Base-by-base conservation (phyloP, 1,140 invertebrate genomes). In the Meloidogyne hapla region DNA sequence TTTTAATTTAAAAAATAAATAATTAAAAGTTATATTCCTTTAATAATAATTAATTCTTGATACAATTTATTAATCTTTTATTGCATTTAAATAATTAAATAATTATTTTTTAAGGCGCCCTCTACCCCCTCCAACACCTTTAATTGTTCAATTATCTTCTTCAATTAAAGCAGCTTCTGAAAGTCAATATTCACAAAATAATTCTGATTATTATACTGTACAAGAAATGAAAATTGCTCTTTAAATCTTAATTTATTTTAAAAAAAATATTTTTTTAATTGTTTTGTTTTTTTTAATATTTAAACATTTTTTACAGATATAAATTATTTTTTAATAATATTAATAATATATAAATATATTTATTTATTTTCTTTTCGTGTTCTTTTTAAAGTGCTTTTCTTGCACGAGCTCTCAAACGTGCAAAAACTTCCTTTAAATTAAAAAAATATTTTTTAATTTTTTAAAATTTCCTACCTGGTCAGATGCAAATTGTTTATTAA, bases 401-500 rank as follows among this genome's bases (percentile, higher is more conserved):
- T 38, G 76, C 78, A 48, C 80, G 83, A 69, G 83, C 83, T 25
- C 82, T 40, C 2, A 85, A 74, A 76, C 80, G 79, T 40, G 82
- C 79, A 69, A 85, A 81, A 74, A 85, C 80, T 45, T 85, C 84
- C 68, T 85, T 61, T 38, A 72, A 72, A 72, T 9, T 4, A n/a
- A 33, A 10, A 45, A 23, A 21, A 21, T 13, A 71, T 61, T 71
- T 71, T 71, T 40, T 71, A 10, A 33, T 25, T 26, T 26, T 45
- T 10, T n/a, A n/a, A n/a, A n/a, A n/a, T n/a, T 56, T 73, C 28
- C n/a, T 56, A 73, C 70, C 48, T 61, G 84, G 75, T 85, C 84
- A 40, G 63, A 83, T 21, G 78, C 76, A 74, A 87, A 87, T 67
- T 87, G 84, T 40, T 84, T 84, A 40, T 77, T 75, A 80, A 85